Conservation (phyloP, 92 coral and sea anemone species). For the Epizoanthus fatuus region DNA sequence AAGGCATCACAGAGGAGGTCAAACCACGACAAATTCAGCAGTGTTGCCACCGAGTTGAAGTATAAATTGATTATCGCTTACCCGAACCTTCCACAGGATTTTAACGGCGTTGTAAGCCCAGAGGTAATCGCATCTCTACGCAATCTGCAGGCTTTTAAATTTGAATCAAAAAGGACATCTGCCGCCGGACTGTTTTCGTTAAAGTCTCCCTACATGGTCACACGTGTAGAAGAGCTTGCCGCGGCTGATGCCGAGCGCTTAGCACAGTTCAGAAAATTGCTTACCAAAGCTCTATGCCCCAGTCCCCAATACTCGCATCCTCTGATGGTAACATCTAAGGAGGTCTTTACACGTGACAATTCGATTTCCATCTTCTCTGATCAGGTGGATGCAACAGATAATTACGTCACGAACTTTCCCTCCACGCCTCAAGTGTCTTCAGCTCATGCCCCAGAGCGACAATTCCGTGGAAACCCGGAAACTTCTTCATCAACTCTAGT, state of each 20-base stretch:
- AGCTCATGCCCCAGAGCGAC: no score
- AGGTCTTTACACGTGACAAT: neutral
- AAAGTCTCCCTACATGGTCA: slow-evolving; percentile 23
- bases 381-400: neutral
- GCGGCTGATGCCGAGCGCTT: slow-evolving; percentile 7
- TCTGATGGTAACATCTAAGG: neutral
- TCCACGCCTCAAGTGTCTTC: no score
- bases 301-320: neutral
- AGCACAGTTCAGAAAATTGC: neutral
- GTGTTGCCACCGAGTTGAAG: slow-evolving; percentile 14
- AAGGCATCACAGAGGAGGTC: neutral
- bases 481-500: no score
- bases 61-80: slow-evolving; percentile 22
- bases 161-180: neutral
- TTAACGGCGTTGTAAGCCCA: slow-evolving; percentile 21
- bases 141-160: neutral
- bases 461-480: no score
- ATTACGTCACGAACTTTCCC: neutral
- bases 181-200: slow-evolving; percentile 6
- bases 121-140: slow-evolving; percentile 19
- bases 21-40: neutral
- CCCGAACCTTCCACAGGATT: slow-evolving; percentile 9
- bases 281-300: neutral
- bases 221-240: slow-evolving; percentile 12
- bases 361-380: no score